Evolutionary conservation across 2,888 invertebrate genomes (phyloP), one percentile per base, ranked within the genome.

Genomic region (Gibbula magus): DNA sequence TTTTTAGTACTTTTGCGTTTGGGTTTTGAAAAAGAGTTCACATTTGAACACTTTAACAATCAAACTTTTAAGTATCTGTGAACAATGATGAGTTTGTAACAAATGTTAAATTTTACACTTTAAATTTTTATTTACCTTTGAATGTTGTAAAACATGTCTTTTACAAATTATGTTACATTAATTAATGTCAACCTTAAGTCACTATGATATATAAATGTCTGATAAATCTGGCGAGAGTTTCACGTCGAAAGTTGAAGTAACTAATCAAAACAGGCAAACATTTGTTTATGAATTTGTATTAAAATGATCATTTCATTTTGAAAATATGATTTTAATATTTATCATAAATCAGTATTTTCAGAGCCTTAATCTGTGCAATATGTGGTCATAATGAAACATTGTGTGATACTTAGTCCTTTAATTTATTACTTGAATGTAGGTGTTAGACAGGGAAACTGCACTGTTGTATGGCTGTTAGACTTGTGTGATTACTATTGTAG

Each of bases 401-500:
- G 56, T 56, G 56, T 56, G 56, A 56, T 56, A 56, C 13, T 20
- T 25, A 56, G 25, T 56, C 22, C 13, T 22, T 56, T 20, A 56
- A n/a, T 25, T 56, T 22, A 20, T 4, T 20, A n/a, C 20, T 56
- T 56, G 56, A 25, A 20, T 7, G 56, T 56, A 56, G 54, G 18
- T 10, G n/a, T 54, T 10, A n/a, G 20, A 54, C n/a, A 54, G 56
- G 20, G 20, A 25, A 61, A 8, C 20, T 20, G 29, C 39, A 39
- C 29, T 32, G 10, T 70, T 70, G 32, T 32, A 39, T 35, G 70
- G 39, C 32, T 32, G 70, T 70, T 70, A 70, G 70, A 35, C 20
- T 29, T 70, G 70, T 70, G 70, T 32, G 29, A 39, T 70, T 35
- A 70, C 29, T 39, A 70, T 70, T 35, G 70, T 70, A 70, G 70